These are phyloP conservation scores for Phaethon lepturus DNA, from an alignment of 2,113 vertebrate species.

Conservation along the genomic window DNA sequence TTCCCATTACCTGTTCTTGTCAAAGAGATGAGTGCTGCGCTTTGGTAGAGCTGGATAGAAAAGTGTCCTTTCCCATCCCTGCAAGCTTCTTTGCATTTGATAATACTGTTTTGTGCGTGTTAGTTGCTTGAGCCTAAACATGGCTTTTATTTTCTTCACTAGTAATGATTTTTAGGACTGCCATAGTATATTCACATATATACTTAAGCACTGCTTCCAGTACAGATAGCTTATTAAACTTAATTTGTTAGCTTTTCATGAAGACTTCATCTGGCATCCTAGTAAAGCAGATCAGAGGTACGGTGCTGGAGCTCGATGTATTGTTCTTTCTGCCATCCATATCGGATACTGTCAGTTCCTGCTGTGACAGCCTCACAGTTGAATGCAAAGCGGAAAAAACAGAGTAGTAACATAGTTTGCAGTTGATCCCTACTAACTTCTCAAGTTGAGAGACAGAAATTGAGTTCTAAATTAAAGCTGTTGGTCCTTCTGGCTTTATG, in stretches of 20 bases:
- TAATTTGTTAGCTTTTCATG: not conserved
- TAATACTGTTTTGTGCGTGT: not conserved
- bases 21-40: not conserved
- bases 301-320: not conserved
- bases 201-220: not conserved
- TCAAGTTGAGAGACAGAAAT: not conserved
- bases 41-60: not conserved
- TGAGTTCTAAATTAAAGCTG: not conserved
- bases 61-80: not conserved
- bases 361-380: not conserved
- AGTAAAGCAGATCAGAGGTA: not conserved
- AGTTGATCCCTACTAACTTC: not conserved
- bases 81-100: not conserved
- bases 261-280: not conserved
- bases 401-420: not conserved
- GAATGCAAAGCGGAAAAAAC: not conserved
- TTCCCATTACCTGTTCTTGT: not conserved
- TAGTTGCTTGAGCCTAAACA: not conserved
- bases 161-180: not conserved
- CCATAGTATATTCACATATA: not conserved
- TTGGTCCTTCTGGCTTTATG: not conserved
- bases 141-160: not conserved
- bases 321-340: not conserved
- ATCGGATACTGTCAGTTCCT: not conserved
- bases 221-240: not conserved